Conservation (phyloP, 1,140 invertebrate species). For the Drosophila sechellia region DNA sequence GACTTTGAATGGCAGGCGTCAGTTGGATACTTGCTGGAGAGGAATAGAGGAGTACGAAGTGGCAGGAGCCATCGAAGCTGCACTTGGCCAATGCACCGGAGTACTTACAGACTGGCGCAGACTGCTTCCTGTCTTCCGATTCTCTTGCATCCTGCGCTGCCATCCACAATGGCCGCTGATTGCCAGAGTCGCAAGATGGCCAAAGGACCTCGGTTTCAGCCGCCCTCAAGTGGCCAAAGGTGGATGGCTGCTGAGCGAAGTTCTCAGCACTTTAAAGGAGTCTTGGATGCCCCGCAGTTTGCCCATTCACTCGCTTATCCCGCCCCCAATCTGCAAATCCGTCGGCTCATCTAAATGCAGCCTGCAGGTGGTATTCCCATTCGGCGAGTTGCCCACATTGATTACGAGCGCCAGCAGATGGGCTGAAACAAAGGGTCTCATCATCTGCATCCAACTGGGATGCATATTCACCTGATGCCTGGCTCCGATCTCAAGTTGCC, state of each 20-base stretch:
- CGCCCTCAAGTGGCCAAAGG: constrained; percentile 30
- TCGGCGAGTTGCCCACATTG: constrained; percentile 43
- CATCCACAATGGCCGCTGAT: constrained; percentile 68
- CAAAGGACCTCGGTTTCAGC: constrained; percentile 5
- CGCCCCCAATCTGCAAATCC: constrained; percentile 37
- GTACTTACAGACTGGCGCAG: constrained; percentile 38
- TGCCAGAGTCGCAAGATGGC: constrained; percentile 47
- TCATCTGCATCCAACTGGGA: constrained; percentile 53
- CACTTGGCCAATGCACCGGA: constrained; percentile 53
- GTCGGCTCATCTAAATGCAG: constrained; percentile 50
- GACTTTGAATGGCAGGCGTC: constrained; percentile 56
- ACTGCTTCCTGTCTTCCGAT: constrained; percentile 7
- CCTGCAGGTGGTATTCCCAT: constrained; percentile 15
- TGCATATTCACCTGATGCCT: constrained; percentile 51
- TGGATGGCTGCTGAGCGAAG: constrained; percentile 24
- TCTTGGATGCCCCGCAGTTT: constrained; percentile 4
- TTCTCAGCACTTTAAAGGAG: constrained; percentile 23
- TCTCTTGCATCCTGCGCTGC: constrained; percentile 9
- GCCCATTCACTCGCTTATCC: neutral
- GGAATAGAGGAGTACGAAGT: constrained; percentile 9
- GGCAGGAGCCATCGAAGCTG: constrained; percentile 50
- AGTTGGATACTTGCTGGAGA: constrained; percentile 24
- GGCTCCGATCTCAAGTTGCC: constrained; percentile 37
- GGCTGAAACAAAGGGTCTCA: constrained; percentile 44
- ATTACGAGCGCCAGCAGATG: constrained; percentile 43